Evolutionary conservation across 2,113 vertebrate species (phyloP).

Genomic region (Callospermophilus lateralis): DNA sequence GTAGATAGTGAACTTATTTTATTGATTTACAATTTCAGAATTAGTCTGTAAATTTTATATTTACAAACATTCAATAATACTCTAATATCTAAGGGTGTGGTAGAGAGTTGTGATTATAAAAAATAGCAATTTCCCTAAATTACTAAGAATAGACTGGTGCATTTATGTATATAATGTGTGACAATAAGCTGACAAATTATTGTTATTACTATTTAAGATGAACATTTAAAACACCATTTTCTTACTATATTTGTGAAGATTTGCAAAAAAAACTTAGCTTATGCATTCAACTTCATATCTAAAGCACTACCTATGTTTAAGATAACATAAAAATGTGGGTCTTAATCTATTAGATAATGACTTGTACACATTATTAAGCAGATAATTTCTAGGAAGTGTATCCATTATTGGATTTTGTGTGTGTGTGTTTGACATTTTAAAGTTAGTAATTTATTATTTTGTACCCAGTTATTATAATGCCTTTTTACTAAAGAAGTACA

Average conservation of each 20-base stretch:
- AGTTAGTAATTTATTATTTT: constrained; percentile 64
- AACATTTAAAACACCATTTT: constrained; percentile 28
- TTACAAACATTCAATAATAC: not conserved
- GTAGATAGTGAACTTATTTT: constrained; percentile 16
- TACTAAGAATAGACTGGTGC: not conserved
- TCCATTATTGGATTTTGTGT: constrained; percentile 42
- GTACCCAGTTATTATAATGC: constrained; percentile 2
- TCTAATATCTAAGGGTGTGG: not conserved
- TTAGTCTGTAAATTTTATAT: constrained; percentile 49
- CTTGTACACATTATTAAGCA: constrained; percentile 48
- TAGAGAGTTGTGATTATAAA: constrained; percentile 20
- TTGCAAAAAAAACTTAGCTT: constrained; percentile 58
- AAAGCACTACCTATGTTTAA: constrained; percentile 51
- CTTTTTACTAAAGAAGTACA: constrained; percentile 53
- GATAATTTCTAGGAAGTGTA: constrained; percentile 37
- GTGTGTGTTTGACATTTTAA: constrained; percentile 41
- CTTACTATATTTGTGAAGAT: not conserved
- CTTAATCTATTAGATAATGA: constrained; percentile 21
- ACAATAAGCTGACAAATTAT: not conserved
- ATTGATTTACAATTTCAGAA: constrained; percentile 7
- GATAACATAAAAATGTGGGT: constrained; percentile 29
- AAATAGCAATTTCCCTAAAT: constrained; percentile 48
- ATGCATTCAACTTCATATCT: constrained; percentile 17
- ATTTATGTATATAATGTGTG: not conserved
- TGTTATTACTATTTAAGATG: constrained; percentile 43